These are phyloP conservation scores for Amorpha juglandis DNA, from an alignment of 2,888 invertebrate genomes.

Conservation along the genomic window DNA sequence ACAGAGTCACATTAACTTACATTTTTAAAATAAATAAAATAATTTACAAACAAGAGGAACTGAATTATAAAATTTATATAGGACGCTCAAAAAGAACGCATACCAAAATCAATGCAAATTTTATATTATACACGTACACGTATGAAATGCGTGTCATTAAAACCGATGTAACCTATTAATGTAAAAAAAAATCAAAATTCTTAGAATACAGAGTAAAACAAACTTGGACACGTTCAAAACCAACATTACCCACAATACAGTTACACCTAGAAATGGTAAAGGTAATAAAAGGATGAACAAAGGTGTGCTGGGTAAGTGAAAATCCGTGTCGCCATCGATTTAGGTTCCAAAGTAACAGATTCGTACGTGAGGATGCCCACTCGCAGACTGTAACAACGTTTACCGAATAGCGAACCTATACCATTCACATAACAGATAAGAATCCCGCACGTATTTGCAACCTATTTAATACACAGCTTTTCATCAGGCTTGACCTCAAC, in stretches of 20 bases:
- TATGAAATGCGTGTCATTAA: no score
- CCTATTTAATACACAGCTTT: background rate
- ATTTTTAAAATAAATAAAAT: no score
- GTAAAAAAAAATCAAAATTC: background rate
- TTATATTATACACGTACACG: no score
- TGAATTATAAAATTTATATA: no score
- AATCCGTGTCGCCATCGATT: conserved; percentile 21
- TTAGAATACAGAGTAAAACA: background rate
- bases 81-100: no score
- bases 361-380: conserved; percentile 8
- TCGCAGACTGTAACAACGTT: background rate
- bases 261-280: background rate
- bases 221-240: background rate
- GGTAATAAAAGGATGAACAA: conserved; percentile 20
- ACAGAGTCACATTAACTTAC: no score
- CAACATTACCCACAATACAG: conserved; percentile 1
- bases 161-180: no score
- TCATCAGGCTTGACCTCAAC: background rate
- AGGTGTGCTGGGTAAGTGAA: conserved; percentile 16
- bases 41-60: no score
- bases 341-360: conserved; percentile 20
- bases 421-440: conserved; percentile 3
- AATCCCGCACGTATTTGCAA: background rate
- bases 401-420: background rate
- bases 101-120: no score